Conservation (phyloP, 2,113 vertebrate species). For the Tautogolabrus adspersus region DNA sequence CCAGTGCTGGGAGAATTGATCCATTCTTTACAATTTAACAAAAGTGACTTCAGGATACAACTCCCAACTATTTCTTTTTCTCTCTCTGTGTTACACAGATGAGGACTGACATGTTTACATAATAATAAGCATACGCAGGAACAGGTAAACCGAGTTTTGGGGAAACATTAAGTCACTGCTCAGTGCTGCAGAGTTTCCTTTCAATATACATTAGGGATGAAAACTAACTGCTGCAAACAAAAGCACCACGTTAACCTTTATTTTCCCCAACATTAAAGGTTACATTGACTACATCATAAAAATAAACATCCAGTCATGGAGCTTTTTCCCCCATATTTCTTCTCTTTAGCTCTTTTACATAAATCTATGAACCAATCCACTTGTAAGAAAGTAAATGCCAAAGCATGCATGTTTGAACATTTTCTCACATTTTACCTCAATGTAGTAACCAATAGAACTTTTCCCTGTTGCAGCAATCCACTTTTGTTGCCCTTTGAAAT, state of each 20-base stretch:
- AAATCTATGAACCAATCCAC: not conserved
- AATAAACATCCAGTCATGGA: not conserved
- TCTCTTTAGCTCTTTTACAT: not conserved
- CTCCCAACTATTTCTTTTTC: not conserved
- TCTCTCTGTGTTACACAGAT: slow-evolving; percentile 46
- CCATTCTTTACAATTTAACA: slow-evolving; percentile 3
- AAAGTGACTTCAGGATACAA: slow-evolving; percentile 23
- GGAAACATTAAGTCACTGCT: not conserved
- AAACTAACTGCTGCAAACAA: slow-evolving; percentile 33
- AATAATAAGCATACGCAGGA: slow-evolving; percentile 40
- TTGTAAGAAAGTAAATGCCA: not conserved
- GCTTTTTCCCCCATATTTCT: not conserved
- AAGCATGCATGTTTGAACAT: not conserved
- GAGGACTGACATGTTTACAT: slow-evolving; percentile 63
- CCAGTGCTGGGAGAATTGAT: not conserved
- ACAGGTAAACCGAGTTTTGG: slow-evolving; percentile 53
- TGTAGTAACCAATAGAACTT: not conserved
- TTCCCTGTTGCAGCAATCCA: not conserved
- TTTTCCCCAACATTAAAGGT: slow-evolving; percentile 34
- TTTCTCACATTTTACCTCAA: not conserved
- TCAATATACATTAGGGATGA: slow-evolving; percentile 47
- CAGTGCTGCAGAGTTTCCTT: slow-evolving; percentile 32
- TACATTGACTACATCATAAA: slow-evolving; percentile 10
- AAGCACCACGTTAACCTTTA: slow-evolving; percentile 43
- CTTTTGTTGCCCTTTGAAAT: not conserved